Base-by-base conservation (phyloP, 2,888 invertebrate species). In the Penaeus monodon region DNA sequence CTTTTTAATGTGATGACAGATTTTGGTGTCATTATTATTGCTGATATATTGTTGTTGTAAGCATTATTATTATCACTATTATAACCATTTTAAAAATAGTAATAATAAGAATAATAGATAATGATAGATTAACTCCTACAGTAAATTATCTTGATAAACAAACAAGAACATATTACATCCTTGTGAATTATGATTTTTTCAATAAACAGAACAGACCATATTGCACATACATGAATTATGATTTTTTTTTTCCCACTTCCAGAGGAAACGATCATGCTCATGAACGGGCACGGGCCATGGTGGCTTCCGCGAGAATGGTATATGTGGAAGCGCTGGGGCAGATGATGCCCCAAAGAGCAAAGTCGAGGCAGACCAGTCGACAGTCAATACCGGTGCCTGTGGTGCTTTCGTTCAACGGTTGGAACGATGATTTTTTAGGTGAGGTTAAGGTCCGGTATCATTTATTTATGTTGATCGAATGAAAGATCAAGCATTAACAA, bases 381-480 rank as follows among this genome's bases (percentile, higher is more conserved):
- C 90, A 96, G n/a, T 98, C 93, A 96, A 96, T 38, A 97, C 97
- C 91, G 99, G 99, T 0, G 97, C 99, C 0, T 99, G 99, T 92
- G 99, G 99, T 0, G 99, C 99, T 81, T 97, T 99, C 93, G 98
- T 99, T 90, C 98, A 99, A 92, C 99, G 99, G 0, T 94, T 99
- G 65, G 99, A 99, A 93, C n/a, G 99, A 99, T 93, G 99, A 99
- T 93, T 98, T 96, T 92, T 94, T 98, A 92, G 97, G 95, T 89
- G 66, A 80, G 81, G 79, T 83, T 74, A 66, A 27, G n/a, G 86
- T 17, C 4, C 0, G n/a, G n/a, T 38, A 49, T n/a, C n/a, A n/a
- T n/a, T n/a, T 87, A 88, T 76, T 80, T 88, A 88, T 91, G 90
- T 91, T 92, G 38, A 92, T n/a, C n/a, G 33, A 17, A 33, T 33